Evolutionary conservation across 30 jellyfish, hydroid and myxozoan genomes (phyloP), one percentile per base, ranked within the genome.

Genomic region (Rhopilema esculentum): DNA sequence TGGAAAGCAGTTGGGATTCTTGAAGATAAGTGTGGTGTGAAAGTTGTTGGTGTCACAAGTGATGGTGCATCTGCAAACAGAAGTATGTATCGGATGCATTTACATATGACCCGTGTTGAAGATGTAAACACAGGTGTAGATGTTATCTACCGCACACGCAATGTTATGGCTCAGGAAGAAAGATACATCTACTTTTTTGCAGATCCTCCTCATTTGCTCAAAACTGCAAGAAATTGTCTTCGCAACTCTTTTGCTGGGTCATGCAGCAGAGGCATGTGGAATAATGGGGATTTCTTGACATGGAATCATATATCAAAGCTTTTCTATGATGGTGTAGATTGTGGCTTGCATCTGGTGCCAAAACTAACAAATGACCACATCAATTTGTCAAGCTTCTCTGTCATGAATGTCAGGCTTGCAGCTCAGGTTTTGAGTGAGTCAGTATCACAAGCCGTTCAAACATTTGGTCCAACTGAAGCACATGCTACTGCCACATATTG

Each of bases 21-120:
- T 1, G 88, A 57, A 31, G 17, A 19, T 8, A 24, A 78, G 64
- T 78, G 88, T 65, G 27, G 57, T 18, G 7, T 78, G 61, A 88
- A 67, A 79, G 96, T 88, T 77, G 72, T 78, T n/a, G 92, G 80
- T 48, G 87, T 88, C 71, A 77, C 96, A 29, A 26, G 95, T 73
- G 95, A 86, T 86, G 95, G 91, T 16, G 95, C 95, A 16, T 76
- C 95, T 12, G 22, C 95, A 0, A 86, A 86, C 63, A 27, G 95
- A 76, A 86, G 30, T 53, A 15, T 86, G 63, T 88, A 63, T 63
- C 79, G 71, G 28, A 88, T 88, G 96, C 96, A 88, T 26, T 48
- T 17, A 69, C 73, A 69, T 22, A 22, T 88, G 80, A 69, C 77
- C 26, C 24, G 28, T 24, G 93, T 1, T 66, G 87, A 78, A 77